These are phyloP conservation scores for Macrochelys suwanniensis DNA, from an alignment of 2,797 vertebrate species.

Conservation along the genomic window DNA sequence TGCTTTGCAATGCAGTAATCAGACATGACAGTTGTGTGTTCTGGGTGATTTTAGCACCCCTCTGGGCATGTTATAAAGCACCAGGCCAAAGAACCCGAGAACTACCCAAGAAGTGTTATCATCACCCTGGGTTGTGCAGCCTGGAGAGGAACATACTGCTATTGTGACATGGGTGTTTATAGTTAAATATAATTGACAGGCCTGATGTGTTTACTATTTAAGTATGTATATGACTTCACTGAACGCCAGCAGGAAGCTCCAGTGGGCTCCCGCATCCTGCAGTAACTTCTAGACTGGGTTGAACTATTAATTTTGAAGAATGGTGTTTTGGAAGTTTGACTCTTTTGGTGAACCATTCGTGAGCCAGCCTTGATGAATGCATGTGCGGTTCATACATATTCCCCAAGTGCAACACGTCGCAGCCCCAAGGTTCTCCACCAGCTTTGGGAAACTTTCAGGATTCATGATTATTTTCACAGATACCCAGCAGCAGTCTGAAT, in stretches of 20 bases:
- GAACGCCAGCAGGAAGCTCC: not conserved
- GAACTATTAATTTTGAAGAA: not conserved
- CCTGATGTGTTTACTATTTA: not conserved
- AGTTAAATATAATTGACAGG: constrained; percentile 15
- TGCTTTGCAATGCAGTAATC: not conserved
- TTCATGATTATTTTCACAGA: not conserved
- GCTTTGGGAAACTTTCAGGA: not conserved
- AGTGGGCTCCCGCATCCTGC: not conserved
- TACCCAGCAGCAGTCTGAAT: not conserved
- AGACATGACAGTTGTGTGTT: not conserved
- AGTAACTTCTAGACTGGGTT: not conserved
- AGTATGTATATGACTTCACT: not conserved
- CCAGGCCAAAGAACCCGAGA: not conserved
- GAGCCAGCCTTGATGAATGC: fast-evolving
- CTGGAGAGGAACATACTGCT: not conserved
- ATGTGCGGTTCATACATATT: fast-evolving
- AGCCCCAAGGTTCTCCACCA: fast-evolving
- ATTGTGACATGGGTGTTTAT: not conserved
- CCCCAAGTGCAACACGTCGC: fast-evolving
- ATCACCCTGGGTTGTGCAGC: not conserved
- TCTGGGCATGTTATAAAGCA: not conserved
- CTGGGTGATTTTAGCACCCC: not conserved
- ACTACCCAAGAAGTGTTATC: not conserved
- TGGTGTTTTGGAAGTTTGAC: not conserved
- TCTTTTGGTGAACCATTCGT: fast-evolving